Conservation (phyloP, 2,797 vertebrate genomes). For the Hoplostethus mediterraneus region DNA sequence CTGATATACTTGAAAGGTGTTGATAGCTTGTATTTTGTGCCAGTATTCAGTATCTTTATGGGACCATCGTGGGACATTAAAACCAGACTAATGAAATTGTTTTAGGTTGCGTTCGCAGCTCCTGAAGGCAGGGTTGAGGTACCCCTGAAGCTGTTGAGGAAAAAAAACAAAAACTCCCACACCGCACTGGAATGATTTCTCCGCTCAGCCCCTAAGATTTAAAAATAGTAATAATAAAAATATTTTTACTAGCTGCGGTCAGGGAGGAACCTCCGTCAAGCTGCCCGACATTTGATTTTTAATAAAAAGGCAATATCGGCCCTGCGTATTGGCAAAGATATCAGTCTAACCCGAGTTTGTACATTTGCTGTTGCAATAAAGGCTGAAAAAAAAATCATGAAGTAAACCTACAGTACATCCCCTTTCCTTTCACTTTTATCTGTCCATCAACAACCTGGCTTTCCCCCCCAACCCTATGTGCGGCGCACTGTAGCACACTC, state of each 20-base stretch:
- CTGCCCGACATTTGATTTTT: neutral
- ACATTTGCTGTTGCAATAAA: no score
- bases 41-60: neutral
- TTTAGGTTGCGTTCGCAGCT: neutral
- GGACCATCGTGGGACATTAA: neutral
- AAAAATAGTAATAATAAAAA: no score
- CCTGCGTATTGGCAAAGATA: no score
- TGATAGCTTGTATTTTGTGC: neutral
- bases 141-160: neutral
- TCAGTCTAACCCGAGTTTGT: no score
- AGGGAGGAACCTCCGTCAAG: neutral
- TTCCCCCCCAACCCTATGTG: neutral
- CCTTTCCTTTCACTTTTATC: neutral
- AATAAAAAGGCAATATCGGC: no score
- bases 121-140: neutral
- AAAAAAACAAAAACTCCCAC: neutral
- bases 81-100: neutral
- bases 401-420: neutral
- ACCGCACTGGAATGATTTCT: neutral
- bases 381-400: neutral
- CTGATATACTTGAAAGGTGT: neutral
- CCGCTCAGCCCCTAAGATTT: neutral
- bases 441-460: slow-evolving; percentile 8
- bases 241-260: neutral
- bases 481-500: slow-evolving; percentile 9